A percentile compares a stretch with the other conserved stretches of the same genome.
These are phyloP conservation scores for Biston betularia DNA, from an alignment of 2,888 invertebrate genomes.

Conservation along the genomic window DNA sequence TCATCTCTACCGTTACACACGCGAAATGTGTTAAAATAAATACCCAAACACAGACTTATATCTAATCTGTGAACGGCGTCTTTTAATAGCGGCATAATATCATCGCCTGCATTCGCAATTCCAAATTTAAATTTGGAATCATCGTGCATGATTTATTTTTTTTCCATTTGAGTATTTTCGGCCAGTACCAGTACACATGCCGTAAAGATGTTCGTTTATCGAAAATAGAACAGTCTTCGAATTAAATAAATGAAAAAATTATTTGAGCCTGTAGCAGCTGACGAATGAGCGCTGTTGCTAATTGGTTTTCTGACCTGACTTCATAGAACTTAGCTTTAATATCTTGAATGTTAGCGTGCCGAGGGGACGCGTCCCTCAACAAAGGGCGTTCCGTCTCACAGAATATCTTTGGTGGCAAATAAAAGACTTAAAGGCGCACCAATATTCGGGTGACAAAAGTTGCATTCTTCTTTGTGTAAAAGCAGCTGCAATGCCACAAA, in stretches of 20 bases:
- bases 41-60: constrained; percentile 67
- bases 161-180: constrained; percentile 61
- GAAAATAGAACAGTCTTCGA: constrained; percentile 62
- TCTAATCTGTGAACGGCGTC: constrained; percentile 62
- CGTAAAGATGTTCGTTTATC: constrained; percentile 64
- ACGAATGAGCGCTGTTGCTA: constrained; percentile 66
- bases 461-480: constrained; percentile 76
- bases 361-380: constrained; percentile 60
- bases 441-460: constrained; percentile 80
- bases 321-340: constrained; percentile 63
- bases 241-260: constrained; percentile 60
- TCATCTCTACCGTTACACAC: constrained; percentile 83
- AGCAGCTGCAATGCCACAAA: constrained; percentile 79
- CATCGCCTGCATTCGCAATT: constrained; percentile 76
- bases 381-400: constrained; percentile 78
- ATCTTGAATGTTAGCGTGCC: constrained; percentile 57
- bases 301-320: constrained; percentile 70
- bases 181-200: constrained; percentile 65
- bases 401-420: constrained; percentile 72
- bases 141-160: constrained; percentile 77
- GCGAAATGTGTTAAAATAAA: constrained; percentile 86
- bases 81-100: constrained; percentile 82
- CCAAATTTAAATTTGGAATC: constrained; percentile 72
- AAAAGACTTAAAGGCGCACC: constrained; percentile 74
- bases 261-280: constrained; percentile 59